Conservation (phyloP, 2,113 vertebrate genomes). For the Hippoglossus stenolepis region DNA sequence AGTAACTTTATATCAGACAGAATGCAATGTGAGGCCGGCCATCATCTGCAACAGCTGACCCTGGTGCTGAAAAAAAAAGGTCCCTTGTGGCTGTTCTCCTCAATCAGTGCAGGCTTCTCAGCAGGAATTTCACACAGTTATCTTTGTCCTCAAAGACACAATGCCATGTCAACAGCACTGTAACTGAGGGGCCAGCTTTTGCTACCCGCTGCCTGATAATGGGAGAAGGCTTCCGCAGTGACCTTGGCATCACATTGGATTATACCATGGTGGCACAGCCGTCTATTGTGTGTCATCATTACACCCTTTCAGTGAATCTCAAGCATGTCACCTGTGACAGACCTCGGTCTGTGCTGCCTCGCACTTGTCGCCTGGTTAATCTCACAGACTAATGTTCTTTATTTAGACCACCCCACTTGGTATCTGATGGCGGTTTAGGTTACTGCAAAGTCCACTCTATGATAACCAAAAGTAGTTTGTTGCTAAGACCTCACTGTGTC, state of each 20-base stretch:
- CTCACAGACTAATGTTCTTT: slow-evolving; percentile 71
- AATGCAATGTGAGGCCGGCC: slow-evolving; percentile 33
- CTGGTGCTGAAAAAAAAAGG: slow-evolving; percentile 10
- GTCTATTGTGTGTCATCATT: slow-evolving; percentile 59
- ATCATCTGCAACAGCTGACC: slow-evolving; percentile 56
- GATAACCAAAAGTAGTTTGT: slow-evolving; percentile 64
- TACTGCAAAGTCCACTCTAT: slow-evolving; percentile 54
- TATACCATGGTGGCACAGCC: slow-evolving; percentile 3
- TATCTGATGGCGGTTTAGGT: slow-evolving; percentile 61
- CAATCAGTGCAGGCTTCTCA: slow-evolving; percentile 61
- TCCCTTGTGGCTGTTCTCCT: slow-evolving; percentile 60
- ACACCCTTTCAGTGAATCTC: slow-evolving; percentile 59
- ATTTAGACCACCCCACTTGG: slow-evolving; percentile 70
- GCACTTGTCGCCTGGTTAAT: slow-evolving; percentile 74
- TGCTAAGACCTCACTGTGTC: slow-evolving; percentile 39
- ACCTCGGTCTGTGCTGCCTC: slow-evolving; percentile 50
- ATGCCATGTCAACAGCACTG: slow-evolving; percentile 68
- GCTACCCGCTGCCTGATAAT: slow-evolving; percentile 53
- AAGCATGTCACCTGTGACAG: slow-evolving; percentile 77
- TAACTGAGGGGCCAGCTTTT: slow-evolving; percentile 52
- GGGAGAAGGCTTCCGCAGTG: slow-evolving; percentile 50
- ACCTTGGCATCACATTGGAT: slow-evolving; percentile 62
- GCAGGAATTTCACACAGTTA: slow-evolving; percentile 81
- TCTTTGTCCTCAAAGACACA: slow-evolving; percentile 80
- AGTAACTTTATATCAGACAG: slow-evolving; percentile 53